Percentiles rank a stretch among this genome's conserved stretches.
These are phyloP conservation scores for Littorina saxatilis DNA, from an alignment of 1,140 invertebrate species.

Conservation along the genomic window DNA sequence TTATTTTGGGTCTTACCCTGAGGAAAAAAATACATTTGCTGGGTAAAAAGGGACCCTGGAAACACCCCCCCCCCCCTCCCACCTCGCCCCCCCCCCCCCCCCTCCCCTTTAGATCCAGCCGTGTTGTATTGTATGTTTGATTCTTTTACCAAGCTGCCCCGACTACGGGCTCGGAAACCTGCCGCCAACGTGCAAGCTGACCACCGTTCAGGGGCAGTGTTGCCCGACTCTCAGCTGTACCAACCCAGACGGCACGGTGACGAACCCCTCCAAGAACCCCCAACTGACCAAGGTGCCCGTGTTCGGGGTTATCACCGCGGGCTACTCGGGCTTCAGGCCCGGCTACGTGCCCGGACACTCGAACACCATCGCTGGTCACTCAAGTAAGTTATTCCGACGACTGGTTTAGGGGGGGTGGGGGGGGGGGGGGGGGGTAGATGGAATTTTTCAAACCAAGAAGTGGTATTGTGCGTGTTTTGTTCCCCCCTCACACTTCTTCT, in stretches of 20 bases:
- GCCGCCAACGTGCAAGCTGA: slow-evolving; percentile 41
- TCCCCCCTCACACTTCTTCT: too few species aligned
- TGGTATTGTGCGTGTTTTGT: too few species aligned
- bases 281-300: slow-evolving; percentile 48
- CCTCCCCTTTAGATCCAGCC: too few species aligned
- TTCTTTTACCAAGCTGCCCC: slow-evolving; percentile 52
- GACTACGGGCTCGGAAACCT: slow-evolving; percentile 42
- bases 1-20: too few species aligned
- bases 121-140: too few species aligned
- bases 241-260: slow-evolving; percentile 53
- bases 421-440: too few species aligned
- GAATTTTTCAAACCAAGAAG: too few species aligned
- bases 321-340: slow-evolving; percentile 58
- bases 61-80: too few species aligned
- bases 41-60: too few species aligned
- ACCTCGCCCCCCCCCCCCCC: too few species aligned
- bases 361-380: slow-evolving; percentile 21
- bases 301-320: slow-evolving; percentile 52
- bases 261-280: slow-evolving; percentile 52
- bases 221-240: slow-evolving; percentile 56
- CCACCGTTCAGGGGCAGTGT: slow-evolving; percentile 49
- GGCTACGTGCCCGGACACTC: slow-evolving; percentile 51
- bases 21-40: too few species aligned
- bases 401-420: too few species aligned
- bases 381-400: slow-evolving; percentile 12